Base-by-base conservation (phyloP, 2,113 vertebrate genomes). In the Toxotes chatareus region DNA sequence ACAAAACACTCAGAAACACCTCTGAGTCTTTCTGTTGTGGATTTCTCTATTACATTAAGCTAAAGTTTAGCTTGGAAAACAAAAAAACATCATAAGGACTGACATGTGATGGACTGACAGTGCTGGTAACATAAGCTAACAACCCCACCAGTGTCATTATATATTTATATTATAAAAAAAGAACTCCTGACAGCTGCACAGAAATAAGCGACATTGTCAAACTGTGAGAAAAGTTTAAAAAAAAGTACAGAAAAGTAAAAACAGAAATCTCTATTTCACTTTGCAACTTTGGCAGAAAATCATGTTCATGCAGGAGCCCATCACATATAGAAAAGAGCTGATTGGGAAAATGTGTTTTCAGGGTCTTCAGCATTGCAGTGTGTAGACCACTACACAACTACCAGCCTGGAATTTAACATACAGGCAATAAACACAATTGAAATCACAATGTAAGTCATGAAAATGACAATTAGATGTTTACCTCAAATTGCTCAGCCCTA, bases 401-500 rank as follows among this genome's bases (percentile, higher is more conserved):
- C 38, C 36, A 44, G 11, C 23, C 7, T 44, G 11, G 13, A 34
- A 49, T 27, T 49, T 2, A 21, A 7, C 53, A 32, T 13, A 51
- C 2, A 55, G 9, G 56, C 47, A 51, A 42, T 31, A 40, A 38
- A 40, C 16, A 11, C 19, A 47, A 14, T 10, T 27, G 17, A 59
- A 49, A 60, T 38, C 21, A 9, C 38, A 47, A 1, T 40, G 40
- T 63, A 72, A 7, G 13, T 42, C 7, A 49, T 21, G 32, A 69
- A 78, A 61, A 78, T 38, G 2, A 63, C 17, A 8, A 36, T 57
- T 6, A 65, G 1, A 60, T 60, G 32, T 66, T 80, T 73, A 19
- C 44, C 27, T 49, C 1, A 36, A 66, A 56, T n/a, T 0, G 4
- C 62, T 63, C 57, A 64, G 9, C 3, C 19, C 31, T 53, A 13